These are phyloP conservation scores for Eptesicus fuscus DNA, from an alignment of 2,113 vertebrate species.

Conservation along the genomic window DNA sequence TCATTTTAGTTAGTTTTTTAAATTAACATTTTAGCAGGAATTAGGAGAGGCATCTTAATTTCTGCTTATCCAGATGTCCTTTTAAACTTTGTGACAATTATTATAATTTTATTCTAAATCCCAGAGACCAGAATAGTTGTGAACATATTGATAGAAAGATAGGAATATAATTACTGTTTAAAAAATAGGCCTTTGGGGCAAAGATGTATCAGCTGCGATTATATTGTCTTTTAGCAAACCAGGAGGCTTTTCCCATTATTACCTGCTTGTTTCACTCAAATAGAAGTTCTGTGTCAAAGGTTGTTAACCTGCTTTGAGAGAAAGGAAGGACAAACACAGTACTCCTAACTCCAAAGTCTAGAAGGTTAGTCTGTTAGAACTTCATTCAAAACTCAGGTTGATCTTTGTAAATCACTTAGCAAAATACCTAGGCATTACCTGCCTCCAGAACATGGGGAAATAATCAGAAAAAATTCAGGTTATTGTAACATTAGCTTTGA, in stretches of 20 bases:
- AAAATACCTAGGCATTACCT: background rate
- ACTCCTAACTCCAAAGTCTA: background rate
- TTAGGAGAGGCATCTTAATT: background rate
- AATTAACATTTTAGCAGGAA: background rate
- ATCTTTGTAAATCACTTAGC: background rate
- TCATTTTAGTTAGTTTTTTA: background rate
- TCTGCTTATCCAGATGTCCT: background rate
- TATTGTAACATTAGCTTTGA: background rate
- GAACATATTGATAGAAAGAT: conserved; percentile 2
- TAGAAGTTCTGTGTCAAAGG: background rate
- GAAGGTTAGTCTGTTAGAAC: background rate
- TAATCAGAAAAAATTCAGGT: background rate
- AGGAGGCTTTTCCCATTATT: background rate
- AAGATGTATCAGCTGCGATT: background rate
- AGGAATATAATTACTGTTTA: background rate
- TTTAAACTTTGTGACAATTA: conserved; percentile 30
- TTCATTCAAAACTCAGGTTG: background rate
- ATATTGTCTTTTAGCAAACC: background rate
- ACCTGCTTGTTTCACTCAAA: background rate
- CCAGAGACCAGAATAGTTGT: conserved; percentile 29
- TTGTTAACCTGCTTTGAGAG: background rate
- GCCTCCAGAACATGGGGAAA: background rate
- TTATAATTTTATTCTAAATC: background rate
- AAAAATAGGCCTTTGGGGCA: background rate
- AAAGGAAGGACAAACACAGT: background rate